phyloP scores from a whole-genome alignment of 2,113 vertebrate genomes.

The Cavia aperea region DNA sequence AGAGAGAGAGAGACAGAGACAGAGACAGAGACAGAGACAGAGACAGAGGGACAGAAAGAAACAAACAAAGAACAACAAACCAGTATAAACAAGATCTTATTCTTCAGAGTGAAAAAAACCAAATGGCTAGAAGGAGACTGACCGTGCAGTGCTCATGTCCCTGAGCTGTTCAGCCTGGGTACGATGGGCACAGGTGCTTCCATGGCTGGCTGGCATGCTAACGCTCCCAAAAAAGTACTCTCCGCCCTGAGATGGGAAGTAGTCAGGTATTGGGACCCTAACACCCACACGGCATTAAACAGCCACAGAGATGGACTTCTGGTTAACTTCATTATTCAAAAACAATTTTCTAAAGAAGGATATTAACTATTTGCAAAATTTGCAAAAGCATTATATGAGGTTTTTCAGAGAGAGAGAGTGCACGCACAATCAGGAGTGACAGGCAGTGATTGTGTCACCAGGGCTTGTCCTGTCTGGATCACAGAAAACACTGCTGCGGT shows the following conservation, averaged over 20 bases:
- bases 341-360: not conserved
- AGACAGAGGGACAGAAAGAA: too few relatives aligned
- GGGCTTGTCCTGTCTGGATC: fast-evolving
- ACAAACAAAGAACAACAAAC: too few relatives aligned
- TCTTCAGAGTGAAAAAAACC: not conserved
- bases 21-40: too few relatives aligned
- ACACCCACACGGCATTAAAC: not conserved
- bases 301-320: not conserved
- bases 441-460: not conserved
- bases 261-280: not conserved
- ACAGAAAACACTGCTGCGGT: not conserved
- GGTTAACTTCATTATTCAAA: not conserved
- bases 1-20: too few relatives aligned
- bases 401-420: not conserved
- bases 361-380: not conserved
- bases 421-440: too few relatives aligned
- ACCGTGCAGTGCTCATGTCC: fast-evolving
- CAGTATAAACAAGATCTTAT: too few relatives aligned
- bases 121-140: fast-evolving
- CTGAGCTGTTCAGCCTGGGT: not conserved
- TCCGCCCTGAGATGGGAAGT: not conserved
- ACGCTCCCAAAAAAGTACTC: not conserved
- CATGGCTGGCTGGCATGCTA: too few relatives aligned
- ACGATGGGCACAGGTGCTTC: not conserved
- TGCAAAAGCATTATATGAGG: not conserved